Evolutionary conservation across 2,113 vertebrate species (phyloP).

Genomic region (Xenopus borealis): DNA sequence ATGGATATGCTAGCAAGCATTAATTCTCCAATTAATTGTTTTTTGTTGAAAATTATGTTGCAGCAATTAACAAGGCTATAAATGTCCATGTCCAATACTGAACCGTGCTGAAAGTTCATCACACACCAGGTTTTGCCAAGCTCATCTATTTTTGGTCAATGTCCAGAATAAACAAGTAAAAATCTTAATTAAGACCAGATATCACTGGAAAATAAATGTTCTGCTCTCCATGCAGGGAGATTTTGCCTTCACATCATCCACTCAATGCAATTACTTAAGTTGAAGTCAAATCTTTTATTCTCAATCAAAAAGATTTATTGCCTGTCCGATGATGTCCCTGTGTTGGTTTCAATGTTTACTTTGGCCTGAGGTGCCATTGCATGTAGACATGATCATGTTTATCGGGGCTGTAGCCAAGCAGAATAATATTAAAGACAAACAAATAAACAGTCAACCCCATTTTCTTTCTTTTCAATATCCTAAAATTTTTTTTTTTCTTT

Average conservation of each 20-base stretch:
- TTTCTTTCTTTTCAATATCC: too few relatives aligned
- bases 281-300: constrained; percentile 36
- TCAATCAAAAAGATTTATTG: constrained; percentile 24
- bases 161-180: constrained; percentile 36
- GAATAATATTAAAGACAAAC: too few relatives aligned
- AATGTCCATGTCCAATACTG: too few relatives aligned
- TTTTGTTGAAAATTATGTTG: too few relatives aligned
- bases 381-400: constrained; percentile 8
- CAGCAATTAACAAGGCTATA: too few relatives aligned
- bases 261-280: constrained; percentile 20
- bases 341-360: background rate
- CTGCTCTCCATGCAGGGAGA: constrained; percentile 15
- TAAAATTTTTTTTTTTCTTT: too few relatives aligned
- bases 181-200: constrained; percentile 43
- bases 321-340: background rate
- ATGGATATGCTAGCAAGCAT: too few relatives aligned
- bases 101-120: too few relatives aligned
- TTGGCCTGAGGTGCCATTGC: background rate
- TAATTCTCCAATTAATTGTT: too few relatives aligned
- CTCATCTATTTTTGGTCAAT: constrained; percentile 30
- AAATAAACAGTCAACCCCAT: too few relatives aligned
- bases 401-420: background rate
- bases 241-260: constrained; percentile 18
- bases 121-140: constrained; percentile 13
- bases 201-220: constrained; percentile 38